Base-by-base conservation (phyloP, 2,888 invertebrate genomes). In the Isoperla grammatica region DNA sequence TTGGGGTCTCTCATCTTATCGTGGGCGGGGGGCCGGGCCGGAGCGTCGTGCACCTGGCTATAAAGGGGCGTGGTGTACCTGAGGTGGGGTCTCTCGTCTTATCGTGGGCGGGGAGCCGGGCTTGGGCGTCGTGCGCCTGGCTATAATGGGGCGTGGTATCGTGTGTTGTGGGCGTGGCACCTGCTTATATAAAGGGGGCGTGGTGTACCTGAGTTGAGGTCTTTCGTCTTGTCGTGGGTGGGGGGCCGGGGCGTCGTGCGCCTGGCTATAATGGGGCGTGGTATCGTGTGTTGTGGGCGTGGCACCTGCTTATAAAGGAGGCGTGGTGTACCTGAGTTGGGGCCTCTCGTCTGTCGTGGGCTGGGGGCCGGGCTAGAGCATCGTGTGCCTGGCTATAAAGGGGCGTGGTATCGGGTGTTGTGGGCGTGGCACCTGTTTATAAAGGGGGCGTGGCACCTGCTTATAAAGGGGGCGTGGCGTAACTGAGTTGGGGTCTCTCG, bases 121-220 rank as follows among this genome's bases (percentile, higher is more conserved):
- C 59, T 43, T 57, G 46, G 39, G 42, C 54, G 22, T 56, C 17
- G 35, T 42, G 20, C 39, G 22, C 17, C n/a, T n/a, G n/a, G n/a
- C n/a, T n/a, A n/a, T n/a, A n/a, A 13, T 42, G 13, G 19, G 57
- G 57, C 40, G 50, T 54, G 39, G 42, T 46, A 17, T 56, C 17
- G 35, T 42, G 20, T 29, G 22, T 15, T 42, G 46, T 43, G 55
- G n/a, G n/a, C n/a, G n/a, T n/a, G n/a, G n/a, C n/a, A n/a, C n/a
- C n/a, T n/a, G n/a, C n/a, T n/a, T n/a, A n/a, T n/a, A n/a, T n/a
- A n/a, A n/a, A n/a, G n/a, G n/a, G n/a, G n/a, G n/a, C n/a, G n/a
- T n/a, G n/a, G n/a, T n/a, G n/a, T 50, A 50, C 50, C 50, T 50
- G 50, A 5, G 12, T 13, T 19, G 1, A 17, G 22, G 15, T 50